Base-by-base conservation (phyloP, 2,888 invertebrate genomes). In the Thymelicus lineola region DNA sequence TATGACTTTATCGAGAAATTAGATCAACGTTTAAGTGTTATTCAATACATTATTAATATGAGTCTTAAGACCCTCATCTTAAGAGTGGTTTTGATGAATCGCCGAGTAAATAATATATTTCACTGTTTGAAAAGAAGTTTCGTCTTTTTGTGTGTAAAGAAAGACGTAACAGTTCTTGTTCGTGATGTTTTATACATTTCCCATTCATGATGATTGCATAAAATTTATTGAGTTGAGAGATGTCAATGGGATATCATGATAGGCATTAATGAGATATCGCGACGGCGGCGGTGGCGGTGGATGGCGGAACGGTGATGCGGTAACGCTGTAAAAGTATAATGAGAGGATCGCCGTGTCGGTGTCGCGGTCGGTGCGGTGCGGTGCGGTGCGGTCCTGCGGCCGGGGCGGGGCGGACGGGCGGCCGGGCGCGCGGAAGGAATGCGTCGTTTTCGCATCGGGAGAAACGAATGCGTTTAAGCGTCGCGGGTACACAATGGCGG, bases 391-490 rank as follows among this genome's bases (percentile, higher is more conserved):
- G 85, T 82, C 86, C 81, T 81, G 85, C 82, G 74, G 69, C 70
- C 59, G 82, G 80, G 78, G 86, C 81, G 86, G 85, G 87, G 87
- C 80, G 84, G 86, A 86, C 82, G 88, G 87, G 87, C 80, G 84
- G 86, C 86, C 82, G 88, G 87, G 87, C 88, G 91, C 88, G 90
- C 90, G 93, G 93, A 93, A 93, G 93, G 93, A 93, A 93, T 93
- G 93, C 93, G 93, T 93, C 93, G 93, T 93, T 93, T 93, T 93
- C 93, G 93, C 93, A 93, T 93, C 92, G 92, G 93, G 93, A 93
- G 93, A 93, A 93, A 93, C 93, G 93, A 93, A 93, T 93, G 93
- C 93, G 93, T 92, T 92, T 92, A 93, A 93, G 93, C 92, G 91
- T 92, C 93, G 93, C 92, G 92, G 90, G 91, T 92, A 93, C 90